Evolutionary conservation across 2,797 vertebrate genomes (phyloP), one percentile per base, ranked within the genome.

Genomic region (Muscicapa comitata): DNA sequence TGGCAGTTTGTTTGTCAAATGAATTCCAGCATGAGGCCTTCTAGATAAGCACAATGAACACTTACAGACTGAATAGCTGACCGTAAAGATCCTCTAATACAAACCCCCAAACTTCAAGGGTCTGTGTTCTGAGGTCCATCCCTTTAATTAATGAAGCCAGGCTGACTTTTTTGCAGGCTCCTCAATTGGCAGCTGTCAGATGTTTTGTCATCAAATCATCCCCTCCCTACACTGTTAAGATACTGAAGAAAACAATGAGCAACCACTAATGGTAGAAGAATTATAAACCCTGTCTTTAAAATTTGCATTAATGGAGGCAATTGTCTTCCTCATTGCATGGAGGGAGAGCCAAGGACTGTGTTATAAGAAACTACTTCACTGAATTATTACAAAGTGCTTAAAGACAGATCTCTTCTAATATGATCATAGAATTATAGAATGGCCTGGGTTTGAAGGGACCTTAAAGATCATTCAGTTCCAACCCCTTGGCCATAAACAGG

Each of bases 1-100:
- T 51, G 67, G 23, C 63, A 86, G 37, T 75, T 80, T 88, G 15
- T 92, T 94, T 90, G 61, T 78, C 70, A 93, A 58, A 51, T 65
- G 47, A 48, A 93, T 87, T 85, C 55, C 10, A 78, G 51, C 72
- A 73, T 51, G 20, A 73, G 6, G 10, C 10, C 74, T 82, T 63
- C 57, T 75, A 73, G 28, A 51, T 33, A 67, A 81, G 55, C 20
- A 40, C 25, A 53, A 20, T 8, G 40, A 87, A 42, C 38, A 37
- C 31, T 31, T 84, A 62, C 67, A 74, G n/a, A n/a, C 26, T 75
- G 66, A 88, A 59, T 15, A 47, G 8, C 4, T 78, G 45, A 43
- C 48, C 16, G 3, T 58, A 54, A 72, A 86, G 28, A 17, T 71
- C 26, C 28, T 77, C 40, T 75, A 75, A 47, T 17, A 57, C 6